A percentile compares a stretch with the other conserved stretches of the same genome.
Conservation (phyloP, 2,113 vertebrate species). For the Chitala chitala region DNA sequence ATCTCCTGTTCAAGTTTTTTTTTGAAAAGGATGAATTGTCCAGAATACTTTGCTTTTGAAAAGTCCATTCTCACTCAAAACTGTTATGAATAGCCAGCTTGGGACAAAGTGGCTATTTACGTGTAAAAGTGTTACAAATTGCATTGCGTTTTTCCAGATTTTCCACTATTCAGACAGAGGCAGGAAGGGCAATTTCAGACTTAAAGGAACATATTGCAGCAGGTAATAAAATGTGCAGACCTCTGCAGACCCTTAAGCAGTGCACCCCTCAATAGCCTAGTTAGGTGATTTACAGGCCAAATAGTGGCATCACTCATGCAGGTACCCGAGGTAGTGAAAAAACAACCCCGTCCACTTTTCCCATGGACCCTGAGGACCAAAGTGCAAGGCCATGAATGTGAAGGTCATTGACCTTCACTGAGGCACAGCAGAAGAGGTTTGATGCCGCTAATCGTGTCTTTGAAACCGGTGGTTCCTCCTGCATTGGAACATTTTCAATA, state of each 20-base stretch:
- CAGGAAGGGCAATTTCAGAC: background rate
- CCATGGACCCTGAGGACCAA: background rate
- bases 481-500: background rate
- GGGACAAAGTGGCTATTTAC: background rate
- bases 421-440: background rate
- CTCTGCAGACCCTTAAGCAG: constrained; percentile 4
- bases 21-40: background rate
- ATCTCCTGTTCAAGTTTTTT: background rate
- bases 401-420: background rate
- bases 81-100: constrained; percentile 6
- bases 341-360: background rate
- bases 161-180: background rate
- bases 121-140: background rate
- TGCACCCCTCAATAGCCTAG: constrained; percentile 3
- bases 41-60: background rate
- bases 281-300: constrained; percentile 15
- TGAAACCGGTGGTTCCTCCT: background rate
- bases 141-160: background rate
- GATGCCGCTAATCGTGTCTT: background rate
- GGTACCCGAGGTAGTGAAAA: background rate
- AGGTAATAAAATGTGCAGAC: constrained; percentile 3
- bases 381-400: too few species aligned
- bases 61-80: background rate
- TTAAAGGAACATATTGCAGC: background rate
- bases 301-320: constrained; percentile 13